Base-by-base conservation (phyloP, 1,140 invertebrate genomes). In the Drosophila arawakana region DNA sequence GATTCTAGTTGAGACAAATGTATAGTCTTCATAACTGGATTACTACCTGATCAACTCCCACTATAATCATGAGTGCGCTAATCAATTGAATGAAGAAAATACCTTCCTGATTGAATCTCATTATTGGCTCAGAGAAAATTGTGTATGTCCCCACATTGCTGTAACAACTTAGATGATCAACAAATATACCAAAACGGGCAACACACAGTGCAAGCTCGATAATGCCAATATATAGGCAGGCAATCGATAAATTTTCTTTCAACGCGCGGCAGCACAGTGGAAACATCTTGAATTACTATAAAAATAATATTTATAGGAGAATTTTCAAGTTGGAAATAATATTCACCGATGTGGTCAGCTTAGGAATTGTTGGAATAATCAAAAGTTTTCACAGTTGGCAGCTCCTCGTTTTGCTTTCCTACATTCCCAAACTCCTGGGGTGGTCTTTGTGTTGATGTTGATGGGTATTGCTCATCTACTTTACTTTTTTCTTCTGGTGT, bases 181-280 rank as follows among this genome's bases (percentile, higher is more conserved):
- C n/a, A 44, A n/a, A 59, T 9, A 47, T 46, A 13, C 18, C 18
- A 41, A 67, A 67, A 30, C 52, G 60, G 10, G 15, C 11, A 4
- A 63, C 6, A 34, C 18, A 25, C 7, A 63, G 39, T 11, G n/a
- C 11, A 10, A 63, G 6, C 21, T 63, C 60, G 11, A 63, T 50
- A 6, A 63, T 10, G 0, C 60, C 60, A 39, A 63, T 39, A 10
- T 0, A 63, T 13, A 52, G 15, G 11, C 60, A 63, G 18, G 15
- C 13, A 13, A 50, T 10, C 35, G 39, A 15, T 7, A 63, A 18
- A 18, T 52, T 30, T 5, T 50, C 9, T 9, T 10, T 25, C 9
- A 30, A 9, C 0, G 3, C 10, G 3, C 35, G 15, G 13, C 47
- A 41, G 35, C 60, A 63, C 15, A 37, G 15, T n/a, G 30, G 35